phyloP scores from a whole-genome alignment of 2,888 invertebrate species.

The Metallyticus violacea region DNA sequence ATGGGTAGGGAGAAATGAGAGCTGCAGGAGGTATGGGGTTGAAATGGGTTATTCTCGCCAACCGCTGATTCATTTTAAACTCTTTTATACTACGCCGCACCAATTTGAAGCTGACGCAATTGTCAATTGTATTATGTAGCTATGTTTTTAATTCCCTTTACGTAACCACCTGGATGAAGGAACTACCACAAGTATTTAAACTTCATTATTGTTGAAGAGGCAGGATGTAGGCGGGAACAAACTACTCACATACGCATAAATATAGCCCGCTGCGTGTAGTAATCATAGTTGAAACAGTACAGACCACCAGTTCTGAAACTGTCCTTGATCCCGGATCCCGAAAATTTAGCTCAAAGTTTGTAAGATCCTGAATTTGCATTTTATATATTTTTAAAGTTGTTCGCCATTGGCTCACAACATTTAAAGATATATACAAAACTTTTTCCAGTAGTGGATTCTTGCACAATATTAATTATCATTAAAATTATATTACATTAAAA shows the following conservation, averaged over 20 bases:
- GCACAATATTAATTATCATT: too few relatives aligned
- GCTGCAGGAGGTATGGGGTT: background rate
- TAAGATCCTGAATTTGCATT: too few relatives aligned
- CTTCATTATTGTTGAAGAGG: background rate
- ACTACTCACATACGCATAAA: background rate
- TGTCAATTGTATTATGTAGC: background rate
- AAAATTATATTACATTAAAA: too few relatives aligned
- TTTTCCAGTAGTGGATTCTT: too few relatives aligned
- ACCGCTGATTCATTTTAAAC: background rate
- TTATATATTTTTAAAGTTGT: too few relatives aligned
- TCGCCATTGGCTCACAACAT: too few relatives aligned
- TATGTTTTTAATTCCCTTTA: background rate
- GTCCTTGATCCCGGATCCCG: too few relatives aligned
- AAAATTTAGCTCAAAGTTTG: too few relatives aligned
- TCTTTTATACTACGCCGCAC: background rate
- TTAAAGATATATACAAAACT: too few relatives aligned
- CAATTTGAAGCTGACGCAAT: background rate
- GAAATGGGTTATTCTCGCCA: background rate
- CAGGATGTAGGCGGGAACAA: background rate
- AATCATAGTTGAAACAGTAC: too few relatives aligned
- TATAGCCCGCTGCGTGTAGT: background rate
- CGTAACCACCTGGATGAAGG: background rate
- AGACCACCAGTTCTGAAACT: too few relatives aligned
- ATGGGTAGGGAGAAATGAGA: background rate
- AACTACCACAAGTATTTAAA: background rate